These are phyloP conservation scores for Nomada goodeniana DNA, from an alignment of 2,888 invertebrate species.

Conservation along the genomic window DNA sequence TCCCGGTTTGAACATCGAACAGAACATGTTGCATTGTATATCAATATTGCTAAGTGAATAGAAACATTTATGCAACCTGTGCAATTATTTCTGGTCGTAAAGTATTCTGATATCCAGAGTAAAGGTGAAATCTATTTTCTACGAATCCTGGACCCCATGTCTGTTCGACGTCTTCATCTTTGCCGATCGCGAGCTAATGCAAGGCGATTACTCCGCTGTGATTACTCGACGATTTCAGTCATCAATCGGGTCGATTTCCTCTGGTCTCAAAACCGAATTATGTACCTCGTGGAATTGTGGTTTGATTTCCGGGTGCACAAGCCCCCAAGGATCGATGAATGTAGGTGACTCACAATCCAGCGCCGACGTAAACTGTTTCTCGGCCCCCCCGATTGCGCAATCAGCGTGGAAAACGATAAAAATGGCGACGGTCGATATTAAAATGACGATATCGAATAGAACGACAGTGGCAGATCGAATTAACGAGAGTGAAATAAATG, in stretches of 20 bases:
- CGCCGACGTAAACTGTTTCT: slow-evolving; percentile 23
- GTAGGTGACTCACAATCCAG: slow-evolving; percentile 42
- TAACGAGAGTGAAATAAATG: no score
- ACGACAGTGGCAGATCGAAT: background rate
- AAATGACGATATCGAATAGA: background rate
- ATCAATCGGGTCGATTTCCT: slow-evolving; percentile 10
- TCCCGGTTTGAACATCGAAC: no score
- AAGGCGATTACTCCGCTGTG: slow-evolving; percentile 2
- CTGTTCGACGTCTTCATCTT: background rate
- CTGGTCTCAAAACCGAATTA: background rate
- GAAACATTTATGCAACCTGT: background rate
- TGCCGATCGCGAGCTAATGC: background rate
- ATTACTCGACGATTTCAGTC: slow-evolving; percentile 13
- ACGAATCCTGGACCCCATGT: no score
- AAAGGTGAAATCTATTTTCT: background rate
- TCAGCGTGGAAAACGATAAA: background rate
- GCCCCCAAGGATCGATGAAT: slow-evolving; percentile 30
- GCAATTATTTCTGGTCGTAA: no score
- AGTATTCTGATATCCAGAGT: background rate
- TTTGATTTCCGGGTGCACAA: slow-evolving; percentile 37
- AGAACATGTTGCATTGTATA: background rate
- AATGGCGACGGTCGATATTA: background rate
- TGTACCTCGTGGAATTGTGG: slow-evolving; percentile 26
- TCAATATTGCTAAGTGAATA: background rate
- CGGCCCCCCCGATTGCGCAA: slow-evolving; percentile 20